Evolutionary conservation across 37 sponge, comb jelly and placozoan species (phyloP).

Genomic region (Bolinopsis microptera): DNA sequence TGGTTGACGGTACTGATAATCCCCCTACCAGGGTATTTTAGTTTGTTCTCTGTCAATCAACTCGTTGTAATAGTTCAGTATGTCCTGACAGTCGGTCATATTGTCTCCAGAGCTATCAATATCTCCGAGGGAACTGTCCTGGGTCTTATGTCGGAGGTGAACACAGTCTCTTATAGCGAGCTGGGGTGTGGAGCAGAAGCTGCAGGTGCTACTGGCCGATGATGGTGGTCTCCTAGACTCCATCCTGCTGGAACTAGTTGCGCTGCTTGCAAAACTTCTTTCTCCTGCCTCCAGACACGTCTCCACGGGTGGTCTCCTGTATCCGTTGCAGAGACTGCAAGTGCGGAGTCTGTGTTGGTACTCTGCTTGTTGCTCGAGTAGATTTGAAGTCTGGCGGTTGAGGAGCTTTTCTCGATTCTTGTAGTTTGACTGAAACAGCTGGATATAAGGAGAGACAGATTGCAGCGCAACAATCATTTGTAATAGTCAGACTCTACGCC

Average conservation of each 20-base stretch:
- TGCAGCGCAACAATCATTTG: too few species aligned
- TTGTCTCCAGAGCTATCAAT: background rate
- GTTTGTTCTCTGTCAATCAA: background rate
- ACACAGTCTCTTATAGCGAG: background rate
- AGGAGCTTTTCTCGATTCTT: background rate
- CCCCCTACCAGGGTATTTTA: background rate
- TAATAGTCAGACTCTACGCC: too few species aligned
- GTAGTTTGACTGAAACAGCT: background rate
- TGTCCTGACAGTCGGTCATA: background rate
- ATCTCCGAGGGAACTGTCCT: background rate
- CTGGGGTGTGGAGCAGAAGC: background rate
- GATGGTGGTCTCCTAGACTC: background rate
- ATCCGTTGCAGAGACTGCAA: background rate
- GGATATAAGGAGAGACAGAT: background rate
- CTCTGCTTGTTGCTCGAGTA: background rate
- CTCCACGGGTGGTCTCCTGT: background rate
- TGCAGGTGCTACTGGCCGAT: background rate
- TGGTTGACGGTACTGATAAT: too few species aligned
- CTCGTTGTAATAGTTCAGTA: background rate
- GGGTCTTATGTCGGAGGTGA: background rate
- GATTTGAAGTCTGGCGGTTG: background rate
- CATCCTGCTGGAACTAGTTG: background rate
- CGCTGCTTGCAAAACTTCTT: background rate
- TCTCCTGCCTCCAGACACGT: background rate
- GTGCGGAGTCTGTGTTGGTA: background rate